Percentiles rank a stretch among this genome's conserved stretches.
These are phyloP conservation scores for Drosophila subquinaria DNA, from an alignment of 2,888 invertebrate genomes.

Conservation along the genomic window DNA sequence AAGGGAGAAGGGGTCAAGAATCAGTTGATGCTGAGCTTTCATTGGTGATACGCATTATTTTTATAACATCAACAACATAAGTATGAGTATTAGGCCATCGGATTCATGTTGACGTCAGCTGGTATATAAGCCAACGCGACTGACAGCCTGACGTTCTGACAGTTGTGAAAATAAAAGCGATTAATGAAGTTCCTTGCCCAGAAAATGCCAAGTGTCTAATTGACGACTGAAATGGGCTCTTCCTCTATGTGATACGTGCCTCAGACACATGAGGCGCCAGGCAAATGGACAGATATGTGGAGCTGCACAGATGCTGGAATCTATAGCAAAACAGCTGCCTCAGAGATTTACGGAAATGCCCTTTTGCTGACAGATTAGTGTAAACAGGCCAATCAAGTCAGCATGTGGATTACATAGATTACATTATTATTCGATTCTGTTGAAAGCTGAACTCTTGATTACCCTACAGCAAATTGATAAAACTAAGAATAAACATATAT, in stretches of 20 bases:
- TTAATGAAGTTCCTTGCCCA: constrained; percentile 67
- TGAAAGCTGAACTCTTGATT: constrained; percentile 4
- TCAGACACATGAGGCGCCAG: no score
- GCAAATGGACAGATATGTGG: neutral
- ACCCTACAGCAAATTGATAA: constrained; percentile 13
- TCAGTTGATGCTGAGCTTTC: constrained; percentile 17
- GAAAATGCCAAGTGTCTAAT: constrained; percentile 72
- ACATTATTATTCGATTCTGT: neutral
- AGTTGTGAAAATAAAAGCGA: constrained; percentile 61
- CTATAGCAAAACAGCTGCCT: constrained; percentile 46
- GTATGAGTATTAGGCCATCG: constrained; percentile 42
- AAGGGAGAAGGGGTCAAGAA: neutral
- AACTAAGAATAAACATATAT: neutral
- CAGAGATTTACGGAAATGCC: constrained; percentile 19
- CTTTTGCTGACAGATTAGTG: constrained; percentile 34
- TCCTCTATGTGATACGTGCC: neutral
- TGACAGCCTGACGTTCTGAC: constrained; percentile 39
- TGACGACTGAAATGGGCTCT: constrained; percentile 46
- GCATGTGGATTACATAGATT: constrained; percentile 10
- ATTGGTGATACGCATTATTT: constrained; percentile 56
- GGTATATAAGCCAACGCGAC: constrained; percentile 46
- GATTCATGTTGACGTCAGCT: constrained; percentile 61
- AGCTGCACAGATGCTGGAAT: constrained; percentile 36
- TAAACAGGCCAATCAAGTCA: constrained; percentile 34
- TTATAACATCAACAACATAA: constrained; percentile 38